A percentile compares a stretch with the other conserved stretches of the same genome.
phyloP scores from a whole-genome alignment of 2,113 vertebrate species.

The Corapipo altera region DNA sequence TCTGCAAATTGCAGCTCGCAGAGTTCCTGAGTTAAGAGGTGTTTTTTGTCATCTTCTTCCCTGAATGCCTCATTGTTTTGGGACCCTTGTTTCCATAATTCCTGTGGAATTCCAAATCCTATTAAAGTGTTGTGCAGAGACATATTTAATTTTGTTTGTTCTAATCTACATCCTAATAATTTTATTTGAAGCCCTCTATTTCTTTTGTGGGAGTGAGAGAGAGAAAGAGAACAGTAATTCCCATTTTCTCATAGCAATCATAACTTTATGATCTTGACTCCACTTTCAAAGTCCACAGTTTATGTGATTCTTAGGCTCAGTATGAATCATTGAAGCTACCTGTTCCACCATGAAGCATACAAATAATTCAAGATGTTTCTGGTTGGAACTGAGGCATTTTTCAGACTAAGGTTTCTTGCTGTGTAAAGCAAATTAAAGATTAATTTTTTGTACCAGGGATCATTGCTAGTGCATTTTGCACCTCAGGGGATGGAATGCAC shows the following conservation, averaged over 20 bases:
- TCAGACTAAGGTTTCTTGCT: neutral
- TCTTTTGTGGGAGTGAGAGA: neutral
- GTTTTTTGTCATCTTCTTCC: neutral
- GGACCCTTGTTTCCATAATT: neutral
- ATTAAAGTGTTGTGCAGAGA: neutral
- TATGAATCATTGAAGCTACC: neutral
- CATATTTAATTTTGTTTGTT: neutral
- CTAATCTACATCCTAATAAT: neutral
- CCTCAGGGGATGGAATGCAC: neutral
- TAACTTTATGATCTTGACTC: neutral
- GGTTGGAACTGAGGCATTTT: neutral
- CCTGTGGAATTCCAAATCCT: neutral
- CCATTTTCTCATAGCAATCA: neutral
- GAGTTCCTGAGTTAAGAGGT: neutral
- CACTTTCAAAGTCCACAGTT: neutral
- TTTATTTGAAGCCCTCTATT: neutral
- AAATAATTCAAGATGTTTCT: neutral
- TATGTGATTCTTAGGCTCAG: neutral
- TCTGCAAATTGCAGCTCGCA: neutral
- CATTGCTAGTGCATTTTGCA: neutral
- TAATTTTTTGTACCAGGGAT: neutral
- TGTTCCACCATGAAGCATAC: neutral
- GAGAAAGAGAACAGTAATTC: neutral
- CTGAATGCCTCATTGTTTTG: neutral
- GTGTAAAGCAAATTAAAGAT: slow-evolving; percentile 20